Base-by-base conservation (phyloP, 2,888 invertebrate genomes). In the Pristionchus mayeri region DNA sequence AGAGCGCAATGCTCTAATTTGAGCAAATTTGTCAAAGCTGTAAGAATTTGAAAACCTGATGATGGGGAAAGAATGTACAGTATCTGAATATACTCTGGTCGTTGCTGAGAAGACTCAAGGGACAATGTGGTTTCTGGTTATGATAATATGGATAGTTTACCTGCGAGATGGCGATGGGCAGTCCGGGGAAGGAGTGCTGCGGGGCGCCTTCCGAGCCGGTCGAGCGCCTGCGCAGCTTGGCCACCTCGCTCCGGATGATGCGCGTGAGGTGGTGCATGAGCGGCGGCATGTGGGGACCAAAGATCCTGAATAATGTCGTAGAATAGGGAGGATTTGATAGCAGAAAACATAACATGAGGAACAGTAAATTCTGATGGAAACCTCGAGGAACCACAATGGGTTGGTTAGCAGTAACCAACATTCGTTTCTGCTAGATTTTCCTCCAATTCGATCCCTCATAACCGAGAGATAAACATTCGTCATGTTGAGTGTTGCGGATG, bases 121-220 rank as follows among this genome's bases (percentile, higher is more conserved):
- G 13, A 13, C 13, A 44, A 9, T 44, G 44, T 44, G 6, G 7
- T 44, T 13, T 44, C 44, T 44, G 44, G 44, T 9, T 9, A 44
- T 6, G 44, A 44, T 44, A 44, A 9, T 6, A 54, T 16, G 54
- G 7, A 54, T 3, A 40, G 21, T 1, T 2, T 48, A 82, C 83
- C 83, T 83, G 50, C 40, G 83, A 52, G 37, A 83, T 83, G 37
- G 71, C 71, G 24, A 83, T 71, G 52, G 83, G 71, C 1, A 83
- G 18, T 3, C 71, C 50, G 37, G 30, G 30, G 54, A 83, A 83
- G 50, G 52, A 7, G 71, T 52, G 54, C 27, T 67, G 71, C 18
- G 60, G 52, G 0, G 83, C 83, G 16, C 83, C 83, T 37, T 83
- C 83, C 21, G 83, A 83, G 18, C 83, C 83, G 16, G 83, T 71